These are phyloP conservation scores for Elegia similella DNA, from an alignment of 2,888 invertebrate genomes.

Conservation along the genomic window DNA sequence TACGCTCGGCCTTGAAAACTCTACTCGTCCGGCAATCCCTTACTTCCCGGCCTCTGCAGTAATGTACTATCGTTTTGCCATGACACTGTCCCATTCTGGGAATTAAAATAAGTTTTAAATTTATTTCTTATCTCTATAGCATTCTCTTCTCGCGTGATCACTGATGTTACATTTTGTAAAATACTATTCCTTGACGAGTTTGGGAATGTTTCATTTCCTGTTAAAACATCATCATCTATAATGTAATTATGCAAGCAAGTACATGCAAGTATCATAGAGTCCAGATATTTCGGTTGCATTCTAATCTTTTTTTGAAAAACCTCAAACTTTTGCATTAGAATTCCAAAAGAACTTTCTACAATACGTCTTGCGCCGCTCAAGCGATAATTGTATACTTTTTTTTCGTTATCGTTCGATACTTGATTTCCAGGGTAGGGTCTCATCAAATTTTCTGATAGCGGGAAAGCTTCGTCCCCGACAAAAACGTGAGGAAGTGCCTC, in stretches of 20 bases:
- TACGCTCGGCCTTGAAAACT: too few relatives aligned
- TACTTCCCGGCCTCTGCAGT: too few relatives aligned
- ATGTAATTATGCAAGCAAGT: too few relatives aligned
- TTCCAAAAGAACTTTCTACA: conserved; percentile 27
- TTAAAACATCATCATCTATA: too few relatives aligned
- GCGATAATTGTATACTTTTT: conserved; percentile 27
- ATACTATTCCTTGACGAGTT: too few relatives aligned
- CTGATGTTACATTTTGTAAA: not conserved
- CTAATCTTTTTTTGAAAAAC: conserved; percentile 15
- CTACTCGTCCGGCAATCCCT: too few relatives aligned
- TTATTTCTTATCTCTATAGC: not conserved
- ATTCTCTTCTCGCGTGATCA: not conserved
- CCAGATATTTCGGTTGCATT: too few relatives aligned
- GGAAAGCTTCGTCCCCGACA: conserved; percentile 37
- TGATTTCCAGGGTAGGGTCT: conserved; percentile 28
- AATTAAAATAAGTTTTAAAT: not conserved
- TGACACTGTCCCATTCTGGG: not conserved
- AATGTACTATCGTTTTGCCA: too few relatives aligned
- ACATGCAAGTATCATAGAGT: too few relatives aligned
- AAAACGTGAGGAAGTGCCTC: conserved; percentile 31
- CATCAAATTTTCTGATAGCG: conserved; percentile 22
- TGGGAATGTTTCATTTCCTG: too few relatives aligned
- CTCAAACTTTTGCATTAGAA: conserved; percentile 24
- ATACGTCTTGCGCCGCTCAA: conserved; percentile 26
- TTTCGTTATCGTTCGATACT: conserved; percentile 18